Base-by-base conservation (phyloP, 2,797 vertebrate species). In the Esox lucius region DNA sequence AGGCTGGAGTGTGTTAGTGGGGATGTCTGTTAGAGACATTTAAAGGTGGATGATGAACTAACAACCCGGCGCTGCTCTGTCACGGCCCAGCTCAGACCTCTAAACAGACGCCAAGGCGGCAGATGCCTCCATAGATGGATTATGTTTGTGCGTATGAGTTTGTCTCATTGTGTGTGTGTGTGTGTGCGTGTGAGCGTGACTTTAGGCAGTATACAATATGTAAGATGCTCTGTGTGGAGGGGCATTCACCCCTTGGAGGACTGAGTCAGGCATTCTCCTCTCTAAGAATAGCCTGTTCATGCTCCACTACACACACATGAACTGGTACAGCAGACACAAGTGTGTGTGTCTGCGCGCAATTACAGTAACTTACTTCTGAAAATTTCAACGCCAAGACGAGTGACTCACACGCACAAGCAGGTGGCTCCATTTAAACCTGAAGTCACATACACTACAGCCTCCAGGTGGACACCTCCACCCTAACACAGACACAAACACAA, bases 261-360 rank as follows among this genome's bases (percentile, higher is more conserved):
- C 85, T 64, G 82, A 89, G 81, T 82, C 80, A 81, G 83, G 79
- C 83, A 80, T 78, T 67, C 73, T 73, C 75, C 46, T 70, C 81
- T 78, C 74, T 26, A 70, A 76, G 76, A 76, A 39, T 1, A 72
- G 46, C 80, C 46, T 75, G 76, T 78, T 84, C 79, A 79, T 6
- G 71, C 83, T 75, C 81, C 4, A n/a, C 59, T 86, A 83, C 83
- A 77, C 72, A 74, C 4, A 8, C 69, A 8, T 69, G 46, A 75
- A 77, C 75, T 59, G 53, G n/a, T 59, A 24, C 17, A 2, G 68
- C n/a, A 22, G 17, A 22, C n/a, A 22, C 7, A 12, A 8, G 53
- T n/a, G 53, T n/a, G 53, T 59, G 53, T 59, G 53, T 53, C 51
- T 53, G 7, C 9, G n/a, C n/a, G 9, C 53, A 59, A 24, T 22